Base-by-base conservation (phyloP, 2,113 vertebrate species). In the Bubo bubo region DNA sequence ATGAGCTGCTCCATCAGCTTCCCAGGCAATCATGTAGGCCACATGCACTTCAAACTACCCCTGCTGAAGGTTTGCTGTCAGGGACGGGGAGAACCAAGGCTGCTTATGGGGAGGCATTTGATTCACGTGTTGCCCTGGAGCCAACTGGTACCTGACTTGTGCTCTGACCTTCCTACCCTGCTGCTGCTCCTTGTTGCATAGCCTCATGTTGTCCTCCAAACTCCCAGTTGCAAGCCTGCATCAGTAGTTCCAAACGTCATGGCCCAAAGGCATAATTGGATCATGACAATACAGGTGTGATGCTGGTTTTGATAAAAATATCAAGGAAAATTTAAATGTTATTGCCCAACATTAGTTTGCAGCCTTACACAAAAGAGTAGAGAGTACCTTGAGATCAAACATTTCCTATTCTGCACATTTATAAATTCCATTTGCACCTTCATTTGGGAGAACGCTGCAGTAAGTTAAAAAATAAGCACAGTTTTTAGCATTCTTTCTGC, bases 21-120 rank as follows among this genome's bases (percentile, higher is more conserved):
- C 39, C 39, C 12, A 12, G 11, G 12, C 39, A 41, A 41, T 41
- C 23, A 4, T 3, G 9, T 23, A n/a, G 30, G 18, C 41, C 50
- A 9, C 0, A 0, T 7, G 7, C 56, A 20, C 52, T 66, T 62
- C 56, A 26, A 8, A 37, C 5, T 32, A 58, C 14, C 35, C n/a
- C 27, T 20, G 26, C 20, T 19, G 56, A 66, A 32, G 2, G 32
- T 81, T 23, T 6, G 15, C 20, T 14, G 10, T 1, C 18, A 37
- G 30, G 41, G n/a, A 52, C 2, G 0, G 23, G 66, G 21, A 30
- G 34, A 53, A 27, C 21, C 37, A 14, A 10, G 20, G 30, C 45
- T 32, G 60, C 23, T 30, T 28, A 20, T 4, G 26, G 20, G 17
- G 26, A 66, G 30, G 14, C n/a, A 9, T 37, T 43, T 26, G 47